These are phyloP conservation scores for Eumeta japonica DNA, from an alignment of 1,140 invertebrate genomes.

Conservation along the genomic window DNA sequence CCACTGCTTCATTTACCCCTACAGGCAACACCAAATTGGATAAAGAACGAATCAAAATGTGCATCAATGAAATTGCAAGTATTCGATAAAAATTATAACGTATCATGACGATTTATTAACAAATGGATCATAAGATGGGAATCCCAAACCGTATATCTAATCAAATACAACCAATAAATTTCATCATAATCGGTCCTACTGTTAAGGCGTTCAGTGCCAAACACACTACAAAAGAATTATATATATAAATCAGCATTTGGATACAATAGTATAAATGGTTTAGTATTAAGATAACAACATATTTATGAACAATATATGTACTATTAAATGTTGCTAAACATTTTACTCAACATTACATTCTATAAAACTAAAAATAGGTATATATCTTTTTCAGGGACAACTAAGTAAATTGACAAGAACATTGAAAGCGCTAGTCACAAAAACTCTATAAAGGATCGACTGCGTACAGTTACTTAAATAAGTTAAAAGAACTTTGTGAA, in stretches of 20 bases:
- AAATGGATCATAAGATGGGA: too few species aligned
- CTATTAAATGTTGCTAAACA: background rate
- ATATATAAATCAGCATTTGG: too few species aligned
- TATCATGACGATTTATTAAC: background rate
- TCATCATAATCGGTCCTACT: too few species aligned
- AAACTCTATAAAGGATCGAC: conserved; percentile 76
- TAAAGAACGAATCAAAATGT: conserved; percentile 77
- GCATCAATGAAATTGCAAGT: conserved; percentile 75
- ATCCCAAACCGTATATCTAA: too few species aligned
- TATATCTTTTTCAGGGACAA: conserved; percentile 63
- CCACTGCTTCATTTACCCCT: background rate
- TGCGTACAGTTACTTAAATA: conserved; percentile 67
- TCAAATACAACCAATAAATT: too few species aligned
- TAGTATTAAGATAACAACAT: too few species aligned
- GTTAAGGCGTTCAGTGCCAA: too few species aligned
- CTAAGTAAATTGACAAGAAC: conserved; percentile 70
- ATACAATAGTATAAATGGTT: too few species aligned
- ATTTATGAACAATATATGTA: too few species aligned
- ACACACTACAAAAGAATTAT: too few species aligned
- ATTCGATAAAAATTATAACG: background rate
- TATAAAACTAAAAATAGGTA: background rate
- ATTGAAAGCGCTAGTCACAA: conserved; percentile 75
- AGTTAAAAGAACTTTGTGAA: conserved; percentile 71
- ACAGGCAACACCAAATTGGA: conserved; percentile 62
- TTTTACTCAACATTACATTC: too few species aligned